Conservation (phyloP, 2,113 vertebrate genomes). For the Tichodroma muraria region DNA sequence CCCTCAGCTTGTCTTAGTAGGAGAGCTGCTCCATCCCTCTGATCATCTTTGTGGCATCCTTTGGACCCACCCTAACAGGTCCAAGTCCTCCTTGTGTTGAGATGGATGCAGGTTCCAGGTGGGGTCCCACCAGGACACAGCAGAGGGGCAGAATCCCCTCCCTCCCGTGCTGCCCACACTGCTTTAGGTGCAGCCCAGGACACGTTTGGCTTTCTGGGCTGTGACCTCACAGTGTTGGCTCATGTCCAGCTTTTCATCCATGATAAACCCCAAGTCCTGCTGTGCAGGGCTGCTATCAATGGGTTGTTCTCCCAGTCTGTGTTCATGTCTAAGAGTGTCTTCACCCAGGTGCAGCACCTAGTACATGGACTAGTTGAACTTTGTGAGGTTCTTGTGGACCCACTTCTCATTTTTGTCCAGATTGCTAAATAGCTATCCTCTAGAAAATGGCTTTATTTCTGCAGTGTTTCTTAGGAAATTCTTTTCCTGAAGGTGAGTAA, state of each 20-base stretch:
- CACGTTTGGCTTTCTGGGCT: rapidly evolving
- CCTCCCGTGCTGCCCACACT: rapidly evolving
- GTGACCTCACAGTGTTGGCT: background rate
- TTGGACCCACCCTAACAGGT: background rate
- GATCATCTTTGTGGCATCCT: background rate
- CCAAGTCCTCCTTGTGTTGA: background rate
- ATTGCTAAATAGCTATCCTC: background rate
- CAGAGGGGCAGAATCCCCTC: background rate
- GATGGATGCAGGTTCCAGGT: no score
- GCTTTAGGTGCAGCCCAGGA: background rate
- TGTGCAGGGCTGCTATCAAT: background rate
- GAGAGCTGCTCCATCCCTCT: background rate
- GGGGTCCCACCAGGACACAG: background rate
- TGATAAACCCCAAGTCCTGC: background rate
- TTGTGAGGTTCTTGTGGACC: background rate
- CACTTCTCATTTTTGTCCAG: background rate
- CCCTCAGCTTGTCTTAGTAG: background rate
- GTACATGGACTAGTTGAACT: background rate
- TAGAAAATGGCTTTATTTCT: background rate
- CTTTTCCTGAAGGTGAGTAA: background rate
- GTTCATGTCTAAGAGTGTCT: background rate
- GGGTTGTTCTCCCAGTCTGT: background rate
- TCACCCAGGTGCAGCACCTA: background rate
- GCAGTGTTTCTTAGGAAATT: background rate
- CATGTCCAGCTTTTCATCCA: background rate